Percentiles rank a stretch among this genome's conserved stretches.
phyloP scores from a whole-genome alignment of 2,113 vertebrate species.

The Hydrochoerus hydrochaeris region DNA sequence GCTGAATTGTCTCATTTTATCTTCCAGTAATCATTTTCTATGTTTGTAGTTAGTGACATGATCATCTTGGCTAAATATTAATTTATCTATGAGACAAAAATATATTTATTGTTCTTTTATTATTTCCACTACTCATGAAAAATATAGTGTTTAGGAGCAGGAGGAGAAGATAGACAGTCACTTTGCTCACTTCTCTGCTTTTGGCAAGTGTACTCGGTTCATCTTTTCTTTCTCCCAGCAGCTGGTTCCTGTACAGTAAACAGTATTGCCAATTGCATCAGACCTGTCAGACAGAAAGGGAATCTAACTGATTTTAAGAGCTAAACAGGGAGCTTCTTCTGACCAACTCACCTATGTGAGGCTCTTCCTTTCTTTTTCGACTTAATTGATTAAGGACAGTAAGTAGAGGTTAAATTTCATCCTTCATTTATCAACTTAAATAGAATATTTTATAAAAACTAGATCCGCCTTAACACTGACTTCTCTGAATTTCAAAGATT shows the following conservation, averaged over 20 bases:
- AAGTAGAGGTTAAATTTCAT: not conserved
- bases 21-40: not conserved
- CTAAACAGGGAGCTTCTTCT: not conserved
- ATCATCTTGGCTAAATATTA: not conserved
- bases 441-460: not conserved
- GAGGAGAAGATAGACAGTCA: not conserved
- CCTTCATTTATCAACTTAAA: conserved; percentile 5
- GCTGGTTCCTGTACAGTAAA: not conserved
- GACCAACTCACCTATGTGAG: not conserved
- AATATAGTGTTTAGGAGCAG: not conserved
- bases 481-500: conserved; percentile 2
- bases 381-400: not conserved
- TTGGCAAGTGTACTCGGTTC: not conserved
- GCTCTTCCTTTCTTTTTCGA: too few relatives aligned
- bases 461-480: not conserved
- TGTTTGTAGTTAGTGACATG: not conserved
- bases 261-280: not conserved
- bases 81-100: not conserved
- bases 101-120: not conserved
- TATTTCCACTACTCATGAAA: not conserved
- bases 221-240: not conserved
- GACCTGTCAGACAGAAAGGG: not conserved
- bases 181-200: not conserved
- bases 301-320: not conserved
- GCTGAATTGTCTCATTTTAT: not conserved